Conservation (phyloP, 2,113 vertebrate genomes). For the Tauraco erythrolophus region DNA sequence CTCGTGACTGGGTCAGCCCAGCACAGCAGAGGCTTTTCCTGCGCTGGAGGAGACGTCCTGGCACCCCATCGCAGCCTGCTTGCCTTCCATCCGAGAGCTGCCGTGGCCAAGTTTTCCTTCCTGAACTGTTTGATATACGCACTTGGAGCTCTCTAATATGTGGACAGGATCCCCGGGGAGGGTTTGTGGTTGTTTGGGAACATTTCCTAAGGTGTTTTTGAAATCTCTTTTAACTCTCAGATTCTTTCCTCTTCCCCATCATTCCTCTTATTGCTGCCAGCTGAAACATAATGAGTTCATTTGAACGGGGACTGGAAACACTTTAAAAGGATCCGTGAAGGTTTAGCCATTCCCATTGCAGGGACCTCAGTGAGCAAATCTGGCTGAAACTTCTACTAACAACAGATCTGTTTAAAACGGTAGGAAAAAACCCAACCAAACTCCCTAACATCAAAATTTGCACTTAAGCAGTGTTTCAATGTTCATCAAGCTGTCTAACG, state of each 20-base stretch:
- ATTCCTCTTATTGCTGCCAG: background rate
- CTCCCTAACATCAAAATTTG: background rate
- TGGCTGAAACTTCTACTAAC: background rate
- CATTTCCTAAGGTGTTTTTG: constrained; percentile 55
- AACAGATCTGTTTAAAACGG: background rate
- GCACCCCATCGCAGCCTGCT: background rate
- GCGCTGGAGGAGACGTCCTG: background rate
- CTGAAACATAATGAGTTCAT: constrained; percentile 19
- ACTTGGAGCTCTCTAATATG: background rate
- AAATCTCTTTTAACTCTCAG: constrained; percentile 11
- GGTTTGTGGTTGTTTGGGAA: constrained; percentile 32
- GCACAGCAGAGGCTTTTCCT: background rate
- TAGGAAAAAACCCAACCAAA: background rate
- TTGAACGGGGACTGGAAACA: background rate
- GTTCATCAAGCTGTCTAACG: background rate
- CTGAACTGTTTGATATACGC: background rate
- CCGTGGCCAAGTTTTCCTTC: constrained; percentile 2
- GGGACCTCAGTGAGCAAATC: background rate
- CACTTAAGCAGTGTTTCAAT: background rate
- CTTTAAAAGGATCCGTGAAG: background rate
- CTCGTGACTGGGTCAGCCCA: background rate
- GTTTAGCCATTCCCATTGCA: background rate
- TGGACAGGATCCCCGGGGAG: background rate
- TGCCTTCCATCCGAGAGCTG: background rate
- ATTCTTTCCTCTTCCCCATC: background rate